Conservation (phyloP, 2,113 vertebrate species). For the Smithornis capensis region DNA sequence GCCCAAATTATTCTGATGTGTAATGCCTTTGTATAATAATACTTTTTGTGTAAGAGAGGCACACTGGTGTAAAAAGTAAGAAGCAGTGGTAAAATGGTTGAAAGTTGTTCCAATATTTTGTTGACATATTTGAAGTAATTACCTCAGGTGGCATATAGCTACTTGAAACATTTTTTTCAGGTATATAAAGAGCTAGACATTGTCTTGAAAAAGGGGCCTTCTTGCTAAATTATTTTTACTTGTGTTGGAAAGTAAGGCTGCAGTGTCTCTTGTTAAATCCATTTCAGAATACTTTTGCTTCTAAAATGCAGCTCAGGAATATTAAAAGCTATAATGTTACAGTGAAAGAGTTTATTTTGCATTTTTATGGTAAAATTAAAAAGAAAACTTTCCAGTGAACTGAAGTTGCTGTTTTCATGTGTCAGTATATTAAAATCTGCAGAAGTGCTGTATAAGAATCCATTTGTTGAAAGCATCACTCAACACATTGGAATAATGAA, state of each 20-base stretch:
- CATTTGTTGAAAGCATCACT: neutral
- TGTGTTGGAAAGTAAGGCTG: conserved; percentile 51
- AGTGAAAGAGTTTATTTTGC: conserved; percentile 62
- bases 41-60: neutral
- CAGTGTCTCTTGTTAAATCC: conserved; percentile 45
- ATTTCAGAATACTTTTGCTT: conserved; percentile 57
- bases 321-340: conserved; percentile 35
- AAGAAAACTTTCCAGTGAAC: conserved; percentile 61
- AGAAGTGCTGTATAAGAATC: neutral
- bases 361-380: conserved; percentile 74
- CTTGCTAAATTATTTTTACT: conserved; percentile 74
- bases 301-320: conserved; percentile 64
- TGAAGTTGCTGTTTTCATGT: conserved; percentile 31
- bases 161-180: conserved; percentile 25
- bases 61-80: neutral
- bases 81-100: neutral
- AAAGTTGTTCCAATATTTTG: neutral
- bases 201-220: conserved; percentile 61
- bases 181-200: conserved; percentile 10
- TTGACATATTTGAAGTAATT: neutral
- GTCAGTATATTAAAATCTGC: conserved; percentile 32
- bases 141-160: neutral
- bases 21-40: neutral
- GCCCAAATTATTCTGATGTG: neutral
- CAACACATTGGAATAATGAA: neutral